Base-by-base conservation (phyloP, 1,140 invertebrate species). In the Ceratina australensis region DNA sequence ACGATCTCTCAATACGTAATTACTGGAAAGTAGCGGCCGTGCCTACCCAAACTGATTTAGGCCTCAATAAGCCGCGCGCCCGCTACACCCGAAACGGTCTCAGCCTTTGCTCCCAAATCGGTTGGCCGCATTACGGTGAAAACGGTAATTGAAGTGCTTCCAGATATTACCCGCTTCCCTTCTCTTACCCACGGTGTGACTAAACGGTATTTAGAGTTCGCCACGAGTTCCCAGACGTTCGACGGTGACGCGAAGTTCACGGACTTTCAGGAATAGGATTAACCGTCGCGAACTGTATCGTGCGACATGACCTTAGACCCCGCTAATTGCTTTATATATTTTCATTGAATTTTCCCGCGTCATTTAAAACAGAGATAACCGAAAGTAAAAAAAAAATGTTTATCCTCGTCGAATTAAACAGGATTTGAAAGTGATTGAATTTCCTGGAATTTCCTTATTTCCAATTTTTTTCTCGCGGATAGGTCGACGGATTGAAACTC, bases 1-100 rank as follows among this genome's bases (percentile, higher is more conserved):
- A 65, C 78, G 78, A 83, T 83, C 69, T 81, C 78, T 54, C 77
- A 69, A 80, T 85, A 83, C 61, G 74, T 85, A 85, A 86, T 86
- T 85, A 81, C 77, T 81, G 63, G 73, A 78, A 74, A 84, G 76
- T 83, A 78, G 72, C 65, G 47, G 20, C 64, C 64, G n/a, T 71
- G 57, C 24, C 47, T 16, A 52, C 22, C 65, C 60, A 61, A 79
- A 67, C 68, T 85, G 73, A 85, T 86, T 86, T 83, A 85, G 78
- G 59, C 78, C 33, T 78, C 78, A 79, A 85, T 81, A 83, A 78
- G 28, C 54, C 56, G 10, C 33, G 60, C 20, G 26, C 26, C 20
- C 50, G 24, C 2, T 26, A 28, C 16, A 57, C 18, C 60, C 49
- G 33, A 54, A 50, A 42, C 33, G 33, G 67, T 64, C 33, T n/a